Evolutionary conservation across 1,140 invertebrate species (phyloP).

Genomic region (Macrotrachela quadricornifera): DNA sequence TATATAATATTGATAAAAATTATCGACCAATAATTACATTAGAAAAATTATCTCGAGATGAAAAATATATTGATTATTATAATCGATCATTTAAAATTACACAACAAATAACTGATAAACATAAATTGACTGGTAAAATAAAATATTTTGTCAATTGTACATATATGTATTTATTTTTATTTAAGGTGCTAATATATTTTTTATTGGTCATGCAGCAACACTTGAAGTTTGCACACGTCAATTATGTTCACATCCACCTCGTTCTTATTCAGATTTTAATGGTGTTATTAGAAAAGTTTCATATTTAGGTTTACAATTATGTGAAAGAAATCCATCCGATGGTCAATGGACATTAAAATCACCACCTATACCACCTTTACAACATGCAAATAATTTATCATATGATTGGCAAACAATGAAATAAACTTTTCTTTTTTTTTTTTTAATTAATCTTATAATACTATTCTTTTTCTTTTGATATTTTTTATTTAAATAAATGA

Average conservation of each 20-base stretch:
- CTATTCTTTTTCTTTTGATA: too few species aligned
- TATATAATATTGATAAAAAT: slow-evolving; percentile 46
- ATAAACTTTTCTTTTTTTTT: too few species aligned
- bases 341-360: slow-evolving; percentile 44
- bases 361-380: slow-evolving; percentile 53
- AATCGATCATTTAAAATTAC: slow-evolving; percentile 31
- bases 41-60: slow-evolving; percentile 33
- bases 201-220: slow-evolving; percentile 64
- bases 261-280: slow-evolving; percentile 42
- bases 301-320: slow-evolving; percentile 51
- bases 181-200: slow-evolving; percentile 51
- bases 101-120: slow-evolving; percentile 20
- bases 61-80: slow-evolving; percentile 45
- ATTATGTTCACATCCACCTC: slow-evolving; percentile 42
- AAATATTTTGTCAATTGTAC: background rate
- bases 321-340: slow-evolving; percentile 20
- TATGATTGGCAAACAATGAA: too few species aligned
- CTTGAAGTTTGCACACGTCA: slow-evolving; percentile 57
- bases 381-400: slow-evolving; percentile 46
- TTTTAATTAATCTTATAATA: too few species aligned
- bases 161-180: too few species aligned
- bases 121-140: slow-evolving; percentile 9
- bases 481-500: too few species aligned
- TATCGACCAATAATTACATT: slow-evolving; percentile 44
- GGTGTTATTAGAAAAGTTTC: slow-evolving; percentile 43